phyloP scores from a whole-genome alignment of 1,140 invertebrate species.

The Atta colombica region DNA sequence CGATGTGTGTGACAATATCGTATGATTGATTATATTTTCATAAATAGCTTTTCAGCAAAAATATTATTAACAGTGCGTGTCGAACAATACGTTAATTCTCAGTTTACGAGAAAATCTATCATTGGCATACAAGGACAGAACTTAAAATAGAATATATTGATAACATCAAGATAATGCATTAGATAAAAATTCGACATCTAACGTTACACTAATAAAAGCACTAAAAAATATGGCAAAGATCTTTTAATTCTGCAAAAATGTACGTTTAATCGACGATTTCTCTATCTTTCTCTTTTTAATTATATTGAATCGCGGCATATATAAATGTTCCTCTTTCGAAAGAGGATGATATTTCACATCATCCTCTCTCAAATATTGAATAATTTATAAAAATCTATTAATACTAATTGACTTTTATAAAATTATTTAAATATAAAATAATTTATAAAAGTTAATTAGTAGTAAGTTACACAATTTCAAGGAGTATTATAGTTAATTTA shows the following conservation, averaged over 20 bases:
- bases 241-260: constrained; percentile 2
- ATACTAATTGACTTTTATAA: too few relatives aligned
- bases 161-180: not conserved
- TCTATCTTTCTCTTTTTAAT: not conserved
- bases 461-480: not conserved
- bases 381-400: not conserved
- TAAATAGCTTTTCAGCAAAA: constrained; percentile 19
- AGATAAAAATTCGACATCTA: not conserved
- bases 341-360: not conserved
- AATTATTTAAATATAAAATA: not conserved
- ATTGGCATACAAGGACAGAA: constrained; percentile 15
- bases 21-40: not conserved
- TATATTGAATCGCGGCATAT: not conserved
- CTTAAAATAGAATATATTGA: constrained; percentile 13
- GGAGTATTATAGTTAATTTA: not conserved
- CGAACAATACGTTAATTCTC: constrained; percentile 18
- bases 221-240: not conserved
- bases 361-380: not conserved
- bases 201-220: not conserved
- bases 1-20: not conserved
- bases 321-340: not conserved
- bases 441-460: not conserved
- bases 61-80: not conserved
- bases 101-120: constrained; percentile 27
- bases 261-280: not conserved